Percentiles rank a stretch among this genome's conserved stretches.
phyloP scores from a whole-genome alignment of 1,140 invertebrate genomes.

The Eueides isabella region DNA sequence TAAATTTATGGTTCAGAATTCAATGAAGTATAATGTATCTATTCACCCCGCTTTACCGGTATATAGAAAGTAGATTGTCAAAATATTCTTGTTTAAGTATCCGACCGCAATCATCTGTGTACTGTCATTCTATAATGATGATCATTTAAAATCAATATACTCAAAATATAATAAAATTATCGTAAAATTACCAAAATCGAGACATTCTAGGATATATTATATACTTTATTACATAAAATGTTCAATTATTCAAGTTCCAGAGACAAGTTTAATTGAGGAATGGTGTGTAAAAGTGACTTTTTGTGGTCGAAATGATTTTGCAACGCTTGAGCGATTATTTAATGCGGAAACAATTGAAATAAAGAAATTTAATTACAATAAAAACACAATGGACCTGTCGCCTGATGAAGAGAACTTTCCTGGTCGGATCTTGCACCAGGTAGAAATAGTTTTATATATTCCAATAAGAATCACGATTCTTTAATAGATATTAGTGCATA shows the following conservation, averaged over 20 bases:
- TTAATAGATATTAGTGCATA: not conserved
- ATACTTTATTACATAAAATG: not conserved
- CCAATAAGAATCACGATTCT: not conserved
- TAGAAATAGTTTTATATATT: conserved; percentile 50
- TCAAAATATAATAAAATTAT: conserved; percentile 27
- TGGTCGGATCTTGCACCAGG: conserved; percentile 90
- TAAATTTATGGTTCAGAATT: too few species aligned
- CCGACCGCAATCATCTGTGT: conserved; percentile 36
- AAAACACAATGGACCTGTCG: conserved; percentile 84
- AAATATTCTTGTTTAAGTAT: conserved; percentile 27
- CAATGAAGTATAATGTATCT: too few species aligned
- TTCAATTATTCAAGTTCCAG: not conserved
- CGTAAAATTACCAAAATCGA: not conserved
- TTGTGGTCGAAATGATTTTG: conserved; percentile 16
- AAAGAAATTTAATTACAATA: conserved; percentile 41
- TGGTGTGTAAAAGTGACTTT: conserved; percentile 4
- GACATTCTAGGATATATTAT: not conserved
- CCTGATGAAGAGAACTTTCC: conserved; percentile 92
- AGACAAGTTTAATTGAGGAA: conserved; percentile 15
- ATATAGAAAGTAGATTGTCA: not conserved
- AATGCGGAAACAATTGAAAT: conserved; percentile 47
- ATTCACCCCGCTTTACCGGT: too few species aligned
- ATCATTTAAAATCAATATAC: conserved; percentile 32
- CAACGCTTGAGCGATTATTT: conserved; percentile 60
- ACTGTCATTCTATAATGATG: conserved; percentile 34